Evolutionary conservation across 2,797 vertebrate genomes (phyloP).

Genomic region (Echeneis naucrates): DNA sequence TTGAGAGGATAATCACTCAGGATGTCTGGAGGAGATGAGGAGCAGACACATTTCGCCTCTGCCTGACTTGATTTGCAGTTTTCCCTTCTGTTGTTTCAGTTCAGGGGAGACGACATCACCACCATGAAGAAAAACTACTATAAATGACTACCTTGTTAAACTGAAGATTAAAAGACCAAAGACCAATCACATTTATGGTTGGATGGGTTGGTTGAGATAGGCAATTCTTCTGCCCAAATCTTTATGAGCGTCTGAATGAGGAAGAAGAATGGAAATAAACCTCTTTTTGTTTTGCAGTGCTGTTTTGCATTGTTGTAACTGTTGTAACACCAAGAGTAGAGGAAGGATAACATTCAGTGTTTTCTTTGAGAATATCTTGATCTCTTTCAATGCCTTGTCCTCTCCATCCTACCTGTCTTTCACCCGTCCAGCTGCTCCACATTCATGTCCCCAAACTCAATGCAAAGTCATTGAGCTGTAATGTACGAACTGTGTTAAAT

Average conservation of each 20-base stretch:
- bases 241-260: no score
- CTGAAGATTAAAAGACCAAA: not conserved
- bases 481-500: conserved; percentile 70
- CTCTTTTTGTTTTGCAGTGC: no score
- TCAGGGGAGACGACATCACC: no score
- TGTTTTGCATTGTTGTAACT: no score
- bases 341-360: conserved; percentile 1
- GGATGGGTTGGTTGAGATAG: not conserved
- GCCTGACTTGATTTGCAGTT: conserved; percentile 1
- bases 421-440: conserved; percentile 48
- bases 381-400: conserved; percentile 4
- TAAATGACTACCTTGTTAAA: not conserved
- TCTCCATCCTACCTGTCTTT: conserved; percentile 32
- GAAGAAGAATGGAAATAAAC: no score
- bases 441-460: conserved; percentile 68
- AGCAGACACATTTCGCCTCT: conserved; percentile 6
- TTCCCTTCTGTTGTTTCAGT: not conserved
- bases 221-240: not conserved
- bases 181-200: not conserved
- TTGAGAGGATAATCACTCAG: conserved; percentile 63
- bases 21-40: conserved; percentile 38
- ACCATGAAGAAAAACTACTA: not conserved
- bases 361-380: no score
- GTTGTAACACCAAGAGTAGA: conserved; percentile 1
- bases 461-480: conserved; percentile 74